Conservation (phyloP, 2,113 vertebrate genomes). For the Chaetodon trifascialis region DNA sequence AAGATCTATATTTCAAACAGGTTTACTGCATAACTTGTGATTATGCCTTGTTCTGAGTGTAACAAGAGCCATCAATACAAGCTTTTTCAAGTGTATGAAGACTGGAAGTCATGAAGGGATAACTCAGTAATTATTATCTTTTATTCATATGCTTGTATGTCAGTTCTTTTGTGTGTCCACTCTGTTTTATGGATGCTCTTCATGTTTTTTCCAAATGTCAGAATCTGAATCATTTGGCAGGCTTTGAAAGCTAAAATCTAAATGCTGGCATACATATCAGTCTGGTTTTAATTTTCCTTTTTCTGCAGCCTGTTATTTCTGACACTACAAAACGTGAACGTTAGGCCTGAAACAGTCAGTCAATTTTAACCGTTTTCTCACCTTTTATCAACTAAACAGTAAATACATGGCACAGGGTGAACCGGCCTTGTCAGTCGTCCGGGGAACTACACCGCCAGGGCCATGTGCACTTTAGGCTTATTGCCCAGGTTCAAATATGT, state of each 20-base stretch:
- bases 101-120: not conserved
- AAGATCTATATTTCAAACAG: not conserved
- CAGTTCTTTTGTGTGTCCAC: not conserved
- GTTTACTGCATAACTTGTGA: slow-evolving; percentile 1
- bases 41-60: not conserved
- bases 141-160: not conserved
- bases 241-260: not conserved
- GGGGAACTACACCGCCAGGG: not conserved
- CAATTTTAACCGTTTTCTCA: not conserved
- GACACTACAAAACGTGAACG: not conserved
- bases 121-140: not conserved
- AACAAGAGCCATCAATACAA: not conserved
- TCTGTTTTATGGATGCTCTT: slow-evolving; percentile 13
- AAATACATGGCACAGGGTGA: not conserved
- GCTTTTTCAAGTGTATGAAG: not conserved
- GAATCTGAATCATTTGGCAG: slow-evolving; percentile 30
- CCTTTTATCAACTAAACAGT: not conserved
- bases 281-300: slow-evolving; percentile 19
- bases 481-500: slow-evolving; percentile 18
- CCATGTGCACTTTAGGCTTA: not conserved
- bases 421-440: not conserved
- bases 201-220: not conserved
- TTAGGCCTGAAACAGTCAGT: not conserved
- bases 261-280: not conserved
- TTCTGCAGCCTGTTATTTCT: not conserved